Conservation (phyloP, 2,113 vertebrate species). For the Fregata magnificens region DNA sequence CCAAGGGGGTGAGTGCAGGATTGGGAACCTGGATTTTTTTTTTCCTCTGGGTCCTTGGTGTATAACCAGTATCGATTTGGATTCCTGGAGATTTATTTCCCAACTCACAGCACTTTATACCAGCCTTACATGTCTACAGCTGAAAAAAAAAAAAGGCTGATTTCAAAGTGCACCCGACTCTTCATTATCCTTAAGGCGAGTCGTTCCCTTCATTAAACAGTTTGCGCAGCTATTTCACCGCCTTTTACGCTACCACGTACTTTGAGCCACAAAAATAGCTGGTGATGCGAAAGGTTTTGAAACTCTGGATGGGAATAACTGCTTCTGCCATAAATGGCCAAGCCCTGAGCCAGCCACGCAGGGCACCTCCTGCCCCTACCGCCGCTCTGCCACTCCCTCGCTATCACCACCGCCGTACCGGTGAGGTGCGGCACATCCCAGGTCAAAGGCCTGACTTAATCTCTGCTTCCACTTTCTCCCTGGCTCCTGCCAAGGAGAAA, state of each 20-base stretch:
- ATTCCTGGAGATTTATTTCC: not conserved
- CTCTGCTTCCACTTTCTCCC: not conserved
- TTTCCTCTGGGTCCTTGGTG: not conserved
- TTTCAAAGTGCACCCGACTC: not conserved
- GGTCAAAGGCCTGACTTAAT: not conserved
- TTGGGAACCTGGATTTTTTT: not conserved
- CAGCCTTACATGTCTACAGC: not conserved
- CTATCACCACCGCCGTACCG: not conserved
- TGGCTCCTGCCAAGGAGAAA: not conserved
- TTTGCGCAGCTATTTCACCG: not conserved
- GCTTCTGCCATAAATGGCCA: not conserved
- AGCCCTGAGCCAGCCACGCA: not conserved
- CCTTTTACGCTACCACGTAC: not conserved
- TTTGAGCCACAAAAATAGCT: not conserved
- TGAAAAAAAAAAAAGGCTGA: accelerated
- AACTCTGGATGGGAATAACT: not conserved
- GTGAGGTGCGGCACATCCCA: not conserved
- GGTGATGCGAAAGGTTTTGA: not conserved
- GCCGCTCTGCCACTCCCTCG: not conserved
- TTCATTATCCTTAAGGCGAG: accelerated
- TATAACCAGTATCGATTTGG: not conserved
- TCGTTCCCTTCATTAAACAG: not conserved
- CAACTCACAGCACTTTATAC: not conserved
- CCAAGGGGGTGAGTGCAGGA: accelerated
- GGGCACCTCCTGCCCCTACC: not conserved